Percentiles rank a stretch among this genome's conserved stretches.
These are phyloP conservation scores for Pogonocichla stellata DNA, from an alignment of 2,113 vertebrate species.

Conservation along the genomic window DNA sequence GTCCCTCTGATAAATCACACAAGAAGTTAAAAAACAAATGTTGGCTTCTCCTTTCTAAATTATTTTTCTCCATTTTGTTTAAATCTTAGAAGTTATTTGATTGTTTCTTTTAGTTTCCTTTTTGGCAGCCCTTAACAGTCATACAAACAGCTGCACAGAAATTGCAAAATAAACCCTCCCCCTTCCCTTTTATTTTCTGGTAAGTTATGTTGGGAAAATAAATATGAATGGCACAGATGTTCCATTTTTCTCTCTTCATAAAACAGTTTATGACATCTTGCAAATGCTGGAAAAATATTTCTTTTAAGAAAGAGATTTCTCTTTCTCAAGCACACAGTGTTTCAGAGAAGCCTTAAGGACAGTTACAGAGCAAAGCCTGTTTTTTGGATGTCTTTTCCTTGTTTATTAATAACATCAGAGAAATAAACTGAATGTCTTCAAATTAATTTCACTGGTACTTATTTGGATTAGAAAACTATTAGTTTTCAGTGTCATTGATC, in stretches of 20 bases:
- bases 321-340: background rate
- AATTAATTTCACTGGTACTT: background rate
- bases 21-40: conserved; percentile 19
- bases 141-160: conserved; percentile 45
- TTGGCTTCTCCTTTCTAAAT: background rate
- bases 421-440: background rate
- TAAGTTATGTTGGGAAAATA: conserved; percentile 64
- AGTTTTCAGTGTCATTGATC: background rate
- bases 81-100: conserved; percentile 25
- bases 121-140: background rate
- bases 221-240: conserved; percentile 53
- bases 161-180: conserved; percentile 32
- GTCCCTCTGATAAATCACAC: background rate
- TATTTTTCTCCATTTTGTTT: conserved; percentile 36
- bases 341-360: conserved; percentile 13
- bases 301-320: conserved; percentile 21
- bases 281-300: conserved; percentile 31
- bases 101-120: conserved; percentile 32
- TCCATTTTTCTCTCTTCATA: conserved; percentile 18
- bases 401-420: background rate
- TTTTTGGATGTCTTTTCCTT: background rate
- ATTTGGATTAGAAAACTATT: background rate
- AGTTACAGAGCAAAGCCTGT: background rate
- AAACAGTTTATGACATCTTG: conserved; percentile 54
- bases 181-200: conserved; percentile 48